Base-by-base conservation (phyloP, 2,113 vertebrate species). In the Donacobius atricapilla region DNA sequence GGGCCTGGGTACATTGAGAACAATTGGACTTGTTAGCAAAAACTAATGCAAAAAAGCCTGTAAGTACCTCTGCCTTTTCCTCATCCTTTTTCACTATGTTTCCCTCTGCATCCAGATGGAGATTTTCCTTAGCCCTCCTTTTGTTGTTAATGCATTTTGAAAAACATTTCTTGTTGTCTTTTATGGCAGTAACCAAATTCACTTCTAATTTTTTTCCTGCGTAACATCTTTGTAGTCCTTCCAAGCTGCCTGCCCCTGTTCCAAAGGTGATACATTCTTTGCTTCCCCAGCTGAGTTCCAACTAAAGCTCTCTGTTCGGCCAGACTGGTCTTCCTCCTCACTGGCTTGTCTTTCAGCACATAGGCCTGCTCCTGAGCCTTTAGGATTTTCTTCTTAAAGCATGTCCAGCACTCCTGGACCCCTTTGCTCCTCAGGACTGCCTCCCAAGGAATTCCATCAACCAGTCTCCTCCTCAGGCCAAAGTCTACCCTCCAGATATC, bases 331-430 rank as follows among this genome's bases (percentile, higher is more conserved):
- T 10, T 37, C 51, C 33, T 57, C 22, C 51, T 68, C 3, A 0
- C 42, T 81, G 42, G 13, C n/a, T 47, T 1, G 0, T 47, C 50
- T 57, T 56, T 47, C 51, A 47, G 42, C 51, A 47, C 0, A 0
- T 47, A 30, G 47, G 11, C 25, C 48, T 79, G 25, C 50, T 76
- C 31, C 25, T 68, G n/a, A 68, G 18, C 28, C 64, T 68, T 57
- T 68, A 27, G 64, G 27, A 22, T 57, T 57, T 81, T 28, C 28
- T 68, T 47, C n/a, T 27, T 47, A 57, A 68, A 47, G 22, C 42
- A 47, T 0, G 0, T 47, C 63, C 42, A 39, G 42, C 27, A 51
- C 47, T 37, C 40, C n/a, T 5, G 2, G 28, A 39, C n/a, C 68
- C 18, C 23, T 48, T 14, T 68, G 42, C 23, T n/a, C 18, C 11